Evolutionary conservation across 2,797 vertebrate genomes (phyloP).

Genomic region (Bothrops alternatus): DNA sequence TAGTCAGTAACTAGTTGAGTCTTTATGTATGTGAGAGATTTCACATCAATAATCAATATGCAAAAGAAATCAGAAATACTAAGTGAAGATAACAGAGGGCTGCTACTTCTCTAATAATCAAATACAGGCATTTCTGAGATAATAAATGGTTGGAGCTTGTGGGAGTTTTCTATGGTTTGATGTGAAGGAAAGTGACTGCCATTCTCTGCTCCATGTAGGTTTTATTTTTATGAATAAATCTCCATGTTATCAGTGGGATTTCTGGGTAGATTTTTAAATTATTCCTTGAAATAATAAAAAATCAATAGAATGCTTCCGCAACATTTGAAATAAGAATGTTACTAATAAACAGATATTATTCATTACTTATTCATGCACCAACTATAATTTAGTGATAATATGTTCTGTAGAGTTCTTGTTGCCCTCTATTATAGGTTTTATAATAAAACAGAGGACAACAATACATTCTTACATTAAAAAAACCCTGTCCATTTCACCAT

Average conservation of each 20-base stretch:
- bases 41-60: background rate
- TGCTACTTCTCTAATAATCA: background rate
- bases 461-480: background rate
- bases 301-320: background rate
- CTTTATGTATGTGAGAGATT: background rate
- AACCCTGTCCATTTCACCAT: background rate
- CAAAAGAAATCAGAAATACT: constrained; percentile 1
- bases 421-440: background rate
- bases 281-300: background rate
- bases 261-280: background rate
- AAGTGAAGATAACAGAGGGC: background rate
- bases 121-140: constrained; percentile 26
- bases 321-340: background rate
- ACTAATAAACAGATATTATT: background rate
- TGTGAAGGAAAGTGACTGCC: background rate
- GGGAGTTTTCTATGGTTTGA: background rate
- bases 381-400: background rate
- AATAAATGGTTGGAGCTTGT: background rate
- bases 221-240: background rate
- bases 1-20: background rate
- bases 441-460: background rate
- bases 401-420: background rate
- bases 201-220: background rate
- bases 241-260: background rate
- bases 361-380: background rate